phyloP scores from a whole-genome alignment of 2,113 vertebrate genomes.

The Anhinga anhinga region DNA sequence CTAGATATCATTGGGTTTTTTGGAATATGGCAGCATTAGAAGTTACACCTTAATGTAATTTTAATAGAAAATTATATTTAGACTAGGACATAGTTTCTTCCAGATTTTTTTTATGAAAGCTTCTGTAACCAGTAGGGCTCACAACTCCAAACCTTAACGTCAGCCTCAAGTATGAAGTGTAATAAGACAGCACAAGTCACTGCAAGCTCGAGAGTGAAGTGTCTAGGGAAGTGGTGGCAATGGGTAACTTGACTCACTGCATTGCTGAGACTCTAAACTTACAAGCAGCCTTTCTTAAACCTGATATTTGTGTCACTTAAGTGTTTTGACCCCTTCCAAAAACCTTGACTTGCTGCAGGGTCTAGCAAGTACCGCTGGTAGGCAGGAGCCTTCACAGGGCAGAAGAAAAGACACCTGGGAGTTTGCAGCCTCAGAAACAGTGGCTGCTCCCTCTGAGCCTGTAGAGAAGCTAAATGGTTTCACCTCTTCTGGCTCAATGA shows the following conservation, averaged over 20 bases:
- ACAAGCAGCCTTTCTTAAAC: not conserved
- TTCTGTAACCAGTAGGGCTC: not conserved
- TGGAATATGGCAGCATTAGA: not conserved
- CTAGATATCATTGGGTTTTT: not conserved
- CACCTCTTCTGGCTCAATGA: slow-evolving; percentile 98
- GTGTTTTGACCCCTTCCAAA: not conserved
- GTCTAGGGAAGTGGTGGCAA: not conserved
- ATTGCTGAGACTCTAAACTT: not conserved
- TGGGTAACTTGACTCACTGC: not conserved
- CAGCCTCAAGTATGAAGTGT: accelerated
- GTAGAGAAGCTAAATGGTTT: not conserved
- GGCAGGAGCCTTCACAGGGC: not conserved
- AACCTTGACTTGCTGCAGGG: not conserved
- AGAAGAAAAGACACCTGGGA: not conserved
- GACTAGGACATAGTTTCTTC: not conserved
- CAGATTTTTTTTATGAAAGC: not conserved
- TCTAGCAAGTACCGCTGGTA: accelerated
- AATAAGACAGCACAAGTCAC: not conserved
- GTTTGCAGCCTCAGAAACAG: not conserved
- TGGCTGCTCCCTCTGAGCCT: not conserved
- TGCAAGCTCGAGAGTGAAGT: not conserved
- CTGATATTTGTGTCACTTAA: not conserved
- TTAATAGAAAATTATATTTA: not conserved
- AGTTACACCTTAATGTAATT: not conserved
- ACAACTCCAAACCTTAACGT: not conserved